phyloP scores from a whole-genome alignment of 2,113 vertebrate species.

The Acanthochromis polyacanthus region DNA sequence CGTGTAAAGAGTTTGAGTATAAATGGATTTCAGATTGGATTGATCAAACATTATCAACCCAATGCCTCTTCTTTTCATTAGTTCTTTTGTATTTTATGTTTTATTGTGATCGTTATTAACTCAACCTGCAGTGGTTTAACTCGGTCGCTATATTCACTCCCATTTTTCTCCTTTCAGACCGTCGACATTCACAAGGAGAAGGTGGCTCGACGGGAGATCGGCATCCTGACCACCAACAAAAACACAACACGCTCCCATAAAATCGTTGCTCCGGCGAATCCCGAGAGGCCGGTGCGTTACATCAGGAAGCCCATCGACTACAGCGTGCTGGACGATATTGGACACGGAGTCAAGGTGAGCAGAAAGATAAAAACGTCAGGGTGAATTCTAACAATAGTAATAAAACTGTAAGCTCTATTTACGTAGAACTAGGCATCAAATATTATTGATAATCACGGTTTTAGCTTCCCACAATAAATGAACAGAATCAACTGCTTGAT shows the following conservation, averaged over 20 bases:
- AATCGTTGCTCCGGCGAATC: slow-evolving; percentile 95
- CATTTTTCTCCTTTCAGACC: slow-evolving; percentile 81
- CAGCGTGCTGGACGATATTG: slow-evolving; percentile 95
- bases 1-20: too few species aligned
- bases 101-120: too few species aligned
- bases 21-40: not conserved
- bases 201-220: slow-evolving; percentile 97
- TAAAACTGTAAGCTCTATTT: too few species aligned
- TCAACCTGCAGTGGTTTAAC: too few species aligned
- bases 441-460: too few species aligned
- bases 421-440: too few species aligned
- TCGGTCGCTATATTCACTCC: too few species aligned
- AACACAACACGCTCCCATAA: slow-evolving; percentile 97
- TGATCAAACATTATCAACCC: not conserved
- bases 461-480: too few species aligned
- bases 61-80: too few species aligned
- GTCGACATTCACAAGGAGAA: slow-evolving; percentile 99
- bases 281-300: slow-evolving; percentile 96
- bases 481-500: too few species aligned
- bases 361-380: not conserved
- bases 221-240: slow-evolving; percentile 98
- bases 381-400: too few species aligned
- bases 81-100: not conserved
- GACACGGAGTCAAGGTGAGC: slow-evolving; percentile 93
- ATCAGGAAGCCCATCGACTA: slow-evolving; percentile 98